phyloP scores from a whole-genome alignment of 2,888 invertebrate species.

The Platycheirus rosarum region DNA sequence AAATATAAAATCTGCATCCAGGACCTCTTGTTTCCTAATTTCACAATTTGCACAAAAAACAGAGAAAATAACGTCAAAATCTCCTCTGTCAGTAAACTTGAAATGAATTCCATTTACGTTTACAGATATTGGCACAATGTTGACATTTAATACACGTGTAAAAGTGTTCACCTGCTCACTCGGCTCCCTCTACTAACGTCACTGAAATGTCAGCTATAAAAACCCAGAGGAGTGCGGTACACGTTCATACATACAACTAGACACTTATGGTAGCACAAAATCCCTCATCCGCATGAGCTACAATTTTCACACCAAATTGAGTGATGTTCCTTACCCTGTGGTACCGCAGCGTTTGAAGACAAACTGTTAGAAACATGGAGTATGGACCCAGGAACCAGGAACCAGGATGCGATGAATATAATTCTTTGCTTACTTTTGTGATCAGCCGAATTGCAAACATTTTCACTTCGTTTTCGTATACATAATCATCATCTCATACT shows the following conservation, averaged over 20 bases:
- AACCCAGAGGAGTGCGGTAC: neutral
- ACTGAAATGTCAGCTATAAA: neutral
- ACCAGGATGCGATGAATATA: constrained; percentile 30
- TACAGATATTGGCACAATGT: constrained; percentile 59
- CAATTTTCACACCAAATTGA: constrained; percentile 64
- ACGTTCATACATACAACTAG: neutral
- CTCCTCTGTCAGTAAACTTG: constrained; percentile 41
- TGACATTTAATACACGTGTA: constrained; percentile 67
- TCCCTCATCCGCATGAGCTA: constrained; percentile 47
- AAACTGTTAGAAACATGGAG: constrained; percentile 27
- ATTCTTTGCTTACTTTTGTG: constrained; percentile 57
- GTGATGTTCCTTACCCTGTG: constrained; percentile 19
- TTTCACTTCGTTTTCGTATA: constrained; percentile 25
- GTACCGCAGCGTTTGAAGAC: constrained; percentile 9
- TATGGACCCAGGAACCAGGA: neutral
- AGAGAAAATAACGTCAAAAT: constrained; percentile 32
- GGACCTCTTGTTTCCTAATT: too few species aligned
- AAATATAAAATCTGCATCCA: too few species aligned
- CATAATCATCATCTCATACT: constrained; percentile 15
- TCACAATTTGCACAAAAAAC: too few species aligned
- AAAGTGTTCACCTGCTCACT: constrained; percentile 48
- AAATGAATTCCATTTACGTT: constrained; percentile 52
- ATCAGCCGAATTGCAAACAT: constrained; percentile 61
- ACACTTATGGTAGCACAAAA: neutral
- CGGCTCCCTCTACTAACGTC: too few species aligned